phyloP scores from a whole-genome alignment of 2,797 vertebrate genomes.

The Lithobates sylvaticus region DNA sequence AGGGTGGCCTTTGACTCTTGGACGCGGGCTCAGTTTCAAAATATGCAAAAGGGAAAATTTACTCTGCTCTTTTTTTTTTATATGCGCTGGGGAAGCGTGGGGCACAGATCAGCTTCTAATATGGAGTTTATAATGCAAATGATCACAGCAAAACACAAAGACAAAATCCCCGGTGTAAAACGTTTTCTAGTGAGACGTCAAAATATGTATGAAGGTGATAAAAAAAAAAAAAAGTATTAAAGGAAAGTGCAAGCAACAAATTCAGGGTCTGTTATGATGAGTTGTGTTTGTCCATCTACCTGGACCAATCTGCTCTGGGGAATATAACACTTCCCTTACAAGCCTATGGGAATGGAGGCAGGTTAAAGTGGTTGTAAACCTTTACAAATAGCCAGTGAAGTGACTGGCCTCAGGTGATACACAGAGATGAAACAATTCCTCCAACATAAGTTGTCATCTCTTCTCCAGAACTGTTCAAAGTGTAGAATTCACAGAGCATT shows the following conservation, averaged over 20 bases:
- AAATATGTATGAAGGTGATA: neutral
- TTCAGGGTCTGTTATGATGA: neutral
- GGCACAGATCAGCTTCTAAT: neutral
- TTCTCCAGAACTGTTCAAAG: no score
- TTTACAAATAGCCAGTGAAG: no score
- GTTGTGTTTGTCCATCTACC: no score
- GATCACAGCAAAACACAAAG: neutral
- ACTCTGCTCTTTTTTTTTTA: conserved; percentile 24
- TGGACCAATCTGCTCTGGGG: no score
- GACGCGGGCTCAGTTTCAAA: conserved; percentile 65
- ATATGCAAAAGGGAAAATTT: conserved; percentile 65
- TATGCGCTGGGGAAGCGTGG: neutral
- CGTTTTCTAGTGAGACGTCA: neutral
- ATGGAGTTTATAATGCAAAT: neutral
- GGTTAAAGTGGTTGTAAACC: no score
- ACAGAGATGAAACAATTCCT: no score
- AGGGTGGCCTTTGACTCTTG: conserved; percentile 67
- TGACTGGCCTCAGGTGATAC: no score
- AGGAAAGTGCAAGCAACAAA: neutral
- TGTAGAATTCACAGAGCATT: no score
- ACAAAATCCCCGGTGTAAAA: neutral
- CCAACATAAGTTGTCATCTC: no score
- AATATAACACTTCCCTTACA: no score
- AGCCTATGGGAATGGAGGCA: no score
- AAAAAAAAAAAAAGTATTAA: neutral